A percentile compares a stretch with the other conserved stretches of the same genome.
Evolutionary conservation across 2,888 invertebrate genomes (phyloP).

Genomic region (Holacanthella duospinosa): DNA sequence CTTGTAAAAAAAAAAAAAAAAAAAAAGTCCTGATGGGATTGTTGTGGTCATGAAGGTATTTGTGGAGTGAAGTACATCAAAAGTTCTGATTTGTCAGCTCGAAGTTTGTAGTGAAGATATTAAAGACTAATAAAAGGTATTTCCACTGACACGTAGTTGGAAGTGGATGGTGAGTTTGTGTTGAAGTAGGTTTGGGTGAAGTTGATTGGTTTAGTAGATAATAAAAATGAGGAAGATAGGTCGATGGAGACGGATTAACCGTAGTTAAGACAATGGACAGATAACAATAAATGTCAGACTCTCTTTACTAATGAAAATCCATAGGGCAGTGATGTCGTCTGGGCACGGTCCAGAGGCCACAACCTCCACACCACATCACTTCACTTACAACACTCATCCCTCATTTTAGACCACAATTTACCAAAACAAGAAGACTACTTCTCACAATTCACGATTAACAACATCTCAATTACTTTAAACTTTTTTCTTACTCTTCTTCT

Average conservation of each 20-base stretch:
- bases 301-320: neutral
- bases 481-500: too few species aligned
- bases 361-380: too few species aligned
- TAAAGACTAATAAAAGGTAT: neutral
- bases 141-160: too few species aligned
- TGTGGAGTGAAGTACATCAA: neutral
- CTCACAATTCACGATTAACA: too few species aligned
- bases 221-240: neutral
- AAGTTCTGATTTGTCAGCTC: neutral
- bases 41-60: neutral
- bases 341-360: too few species aligned
- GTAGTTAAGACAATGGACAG: neutral
- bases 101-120: neutral
- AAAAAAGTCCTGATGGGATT: too few species aligned
- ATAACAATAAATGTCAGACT: neutral
- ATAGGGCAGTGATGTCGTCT: too few species aligned
- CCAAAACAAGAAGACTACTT: too few species aligned
- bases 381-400: constrained; percentile 7
- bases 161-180: neutral
- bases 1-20: too few species aligned
- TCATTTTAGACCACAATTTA: neutral
- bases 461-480: too few species aligned
- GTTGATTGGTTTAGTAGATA: neutral
- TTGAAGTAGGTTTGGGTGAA: neutral
- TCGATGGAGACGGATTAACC: neutral